Percentiles rank a stretch among this genome's conserved stretches.
Evolutionary conservation across 2,888 invertebrate genomes (phyloP).

Genomic region (Cyclophora punctaria): DNA sequence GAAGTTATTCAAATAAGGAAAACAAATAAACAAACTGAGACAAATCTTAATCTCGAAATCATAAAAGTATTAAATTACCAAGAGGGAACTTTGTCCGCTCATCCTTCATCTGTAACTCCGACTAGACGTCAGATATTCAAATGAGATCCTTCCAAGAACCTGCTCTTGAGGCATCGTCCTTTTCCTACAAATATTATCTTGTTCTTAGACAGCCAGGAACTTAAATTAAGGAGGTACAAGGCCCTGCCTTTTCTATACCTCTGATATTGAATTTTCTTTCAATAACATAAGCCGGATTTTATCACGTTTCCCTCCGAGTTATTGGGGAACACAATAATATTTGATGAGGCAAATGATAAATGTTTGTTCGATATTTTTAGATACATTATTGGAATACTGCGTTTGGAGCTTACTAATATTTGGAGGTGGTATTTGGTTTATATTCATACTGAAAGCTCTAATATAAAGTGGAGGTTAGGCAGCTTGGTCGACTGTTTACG

Average conservation of each 20-base stretch:
- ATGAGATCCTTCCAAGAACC: background rate
- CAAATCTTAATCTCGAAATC: too few species aligned
- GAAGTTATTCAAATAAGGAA: too few species aligned
- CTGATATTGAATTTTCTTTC: conserved; percentile 10
- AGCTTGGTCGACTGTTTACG: conserved; percentile 13
- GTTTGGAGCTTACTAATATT: conserved; percentile 8
- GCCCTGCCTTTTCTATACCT: conserved; percentile 4
- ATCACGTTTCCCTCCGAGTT: conserved; percentile 3
- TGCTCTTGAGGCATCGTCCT: conserved; percentile 4
- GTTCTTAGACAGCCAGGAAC: conserved; percentile 8
- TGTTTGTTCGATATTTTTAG: conserved; percentile 11
- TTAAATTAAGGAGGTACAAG: conserved; percentile 12
- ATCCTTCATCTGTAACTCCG: too few species aligned
- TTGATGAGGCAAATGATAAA: conserved; percentile 11
- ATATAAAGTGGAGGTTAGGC: conserved; percentile 8
- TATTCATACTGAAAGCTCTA: conserved; percentile 18
- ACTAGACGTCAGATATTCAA: background rate
- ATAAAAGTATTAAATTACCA: too few species aligned
- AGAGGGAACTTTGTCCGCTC: too few species aligned
- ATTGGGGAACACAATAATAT: conserved; percentile 8
- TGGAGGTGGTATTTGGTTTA: conserved; percentile 5
- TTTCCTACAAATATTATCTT: conserved; percentile 10
- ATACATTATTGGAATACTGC: conserved; percentile 2
- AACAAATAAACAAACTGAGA: too few species aligned
- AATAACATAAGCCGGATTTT: background rate